Evolutionary conservation across 2,797 vertebrate species (phyloP).

Genomic region (Loriculus beryllinus): DNA sequence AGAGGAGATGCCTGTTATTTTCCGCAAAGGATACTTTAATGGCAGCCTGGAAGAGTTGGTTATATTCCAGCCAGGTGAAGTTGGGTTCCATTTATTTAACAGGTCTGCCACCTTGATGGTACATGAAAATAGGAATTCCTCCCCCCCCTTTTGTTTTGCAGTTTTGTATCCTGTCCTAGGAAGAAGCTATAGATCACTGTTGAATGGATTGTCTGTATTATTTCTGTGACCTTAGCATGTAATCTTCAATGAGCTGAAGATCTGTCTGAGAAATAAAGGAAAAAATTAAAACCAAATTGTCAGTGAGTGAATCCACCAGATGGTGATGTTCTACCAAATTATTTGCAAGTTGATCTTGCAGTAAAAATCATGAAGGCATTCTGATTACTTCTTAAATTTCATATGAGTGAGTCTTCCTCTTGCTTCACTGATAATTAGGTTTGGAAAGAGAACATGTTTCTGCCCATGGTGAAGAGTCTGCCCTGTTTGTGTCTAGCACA

Average conservation of each 20-base stretch:
- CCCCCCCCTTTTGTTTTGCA: background rate
- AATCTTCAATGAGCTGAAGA: background rate
- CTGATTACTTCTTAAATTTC: conserved; percentile 1
- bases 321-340: conserved; percentile 64
- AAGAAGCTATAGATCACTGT: background rate
- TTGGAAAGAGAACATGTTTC: background rate
- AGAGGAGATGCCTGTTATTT: background rate
- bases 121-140: background rate
- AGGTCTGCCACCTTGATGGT: background rate
- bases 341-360: conserved; percentile 21
- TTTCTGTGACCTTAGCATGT: background rate
- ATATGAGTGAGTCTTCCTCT: background rate
- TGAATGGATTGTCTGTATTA: background rate
- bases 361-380: conserved; percentile 21
- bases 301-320: conserved; percentile 55
- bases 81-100: background rate
- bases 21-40: background rate
- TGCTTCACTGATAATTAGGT: background rate
- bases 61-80: background rate
- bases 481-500: background rate
- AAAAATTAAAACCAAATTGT: background rate
- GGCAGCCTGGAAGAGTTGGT: background rate
- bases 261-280: background rate
- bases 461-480: background rate
- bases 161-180: background rate